phyloP scores from a whole-genome alignment of 2,113 vertebrate genomes.

The Sprattus sprattus region DNA sequence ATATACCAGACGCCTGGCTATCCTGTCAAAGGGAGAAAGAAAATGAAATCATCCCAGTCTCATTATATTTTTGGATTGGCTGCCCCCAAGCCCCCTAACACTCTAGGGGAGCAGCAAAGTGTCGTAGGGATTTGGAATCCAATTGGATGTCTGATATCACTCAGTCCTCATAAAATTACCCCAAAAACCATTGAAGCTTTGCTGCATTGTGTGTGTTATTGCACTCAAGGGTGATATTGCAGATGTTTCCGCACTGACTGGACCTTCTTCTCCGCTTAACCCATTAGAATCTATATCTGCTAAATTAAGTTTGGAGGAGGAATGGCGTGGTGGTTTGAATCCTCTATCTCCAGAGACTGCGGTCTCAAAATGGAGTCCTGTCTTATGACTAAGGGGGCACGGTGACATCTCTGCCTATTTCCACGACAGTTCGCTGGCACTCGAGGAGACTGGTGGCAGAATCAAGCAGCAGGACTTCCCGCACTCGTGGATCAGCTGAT shows the following conservation, averaged over 20 bases:
- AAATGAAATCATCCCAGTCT: background rate
- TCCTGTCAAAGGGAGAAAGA: background rate
- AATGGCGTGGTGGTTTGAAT: background rate
- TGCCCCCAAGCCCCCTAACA: background rate
- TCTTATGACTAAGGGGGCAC: background rate
- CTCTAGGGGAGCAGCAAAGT: background rate
- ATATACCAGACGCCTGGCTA: background rate
- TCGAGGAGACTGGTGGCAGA: background rate
- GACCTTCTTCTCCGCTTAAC: background rate
- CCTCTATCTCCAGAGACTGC: background rate
- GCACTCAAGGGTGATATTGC: background rate
- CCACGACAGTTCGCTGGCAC: background rate
- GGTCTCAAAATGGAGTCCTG: constrained; percentile 11
- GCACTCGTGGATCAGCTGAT: constrained; percentile 7
- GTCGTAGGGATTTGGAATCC: background rate
- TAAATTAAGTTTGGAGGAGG: background rate
- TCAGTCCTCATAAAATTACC: background rate
- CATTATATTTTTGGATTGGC: background rate
- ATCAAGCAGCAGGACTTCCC: background rate
- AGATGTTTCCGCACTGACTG: background rate
- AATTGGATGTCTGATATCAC: background rate
- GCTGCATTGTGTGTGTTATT: background rate
- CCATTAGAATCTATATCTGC: background rate
- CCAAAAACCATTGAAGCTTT: background rate
- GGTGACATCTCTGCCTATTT: background rate